Percentiles rank a stretch among this genome's conserved stretches.
Evolutionary conservation across 2,113 vertebrate genomes (phyloP).

Genomic region (Acrocephalus kingi): DNA sequence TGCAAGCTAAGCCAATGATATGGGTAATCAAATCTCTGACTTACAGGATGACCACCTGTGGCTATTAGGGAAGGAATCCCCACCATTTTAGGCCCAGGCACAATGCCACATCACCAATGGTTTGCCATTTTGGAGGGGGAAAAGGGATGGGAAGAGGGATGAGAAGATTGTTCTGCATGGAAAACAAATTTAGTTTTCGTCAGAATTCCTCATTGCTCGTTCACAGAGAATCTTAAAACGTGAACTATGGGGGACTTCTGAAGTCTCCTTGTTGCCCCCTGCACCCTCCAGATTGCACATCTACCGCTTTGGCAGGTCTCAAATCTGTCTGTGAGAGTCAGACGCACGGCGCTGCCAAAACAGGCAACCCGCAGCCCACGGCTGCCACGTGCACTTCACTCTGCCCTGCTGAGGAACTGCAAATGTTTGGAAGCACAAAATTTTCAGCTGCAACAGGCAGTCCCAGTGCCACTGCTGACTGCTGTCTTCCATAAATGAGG

Average conservation of each 20-base stretch:
- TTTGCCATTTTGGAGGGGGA: background rate
- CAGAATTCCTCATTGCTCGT: background rate
- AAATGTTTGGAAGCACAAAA: background rate
- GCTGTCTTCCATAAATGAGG: fast-evolving
- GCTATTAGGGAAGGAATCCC: slow-evolving; percentile 44
- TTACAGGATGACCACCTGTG: slow-evolving; percentile 61
- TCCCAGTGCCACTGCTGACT: background rate
- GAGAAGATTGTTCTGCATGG: background rate
- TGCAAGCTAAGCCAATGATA: slow-evolving; percentile 64
- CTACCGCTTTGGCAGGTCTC: background rate
- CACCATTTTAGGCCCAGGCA: background rate
- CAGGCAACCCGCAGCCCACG: background rate
- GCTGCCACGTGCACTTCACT: fast-evolving
- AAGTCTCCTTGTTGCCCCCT: background rate
- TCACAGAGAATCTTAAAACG: background rate
- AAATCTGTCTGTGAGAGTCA: background rate
- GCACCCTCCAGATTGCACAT: background rate
- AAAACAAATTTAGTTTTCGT: background rate
- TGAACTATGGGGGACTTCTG: background rate
- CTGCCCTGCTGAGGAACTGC: background rate
- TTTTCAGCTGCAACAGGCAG: background rate
- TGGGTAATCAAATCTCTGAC: slow-evolving; percentile 62
- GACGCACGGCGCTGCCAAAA: background rate
- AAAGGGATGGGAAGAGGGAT: background rate
- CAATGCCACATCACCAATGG: background rate